Percentiles rank a stretch among this genome's conserved stretches.
phyloP scores from a whole-genome alignment of 2,888 invertebrate genomes.

The Ochropleura plecta region DNA sequence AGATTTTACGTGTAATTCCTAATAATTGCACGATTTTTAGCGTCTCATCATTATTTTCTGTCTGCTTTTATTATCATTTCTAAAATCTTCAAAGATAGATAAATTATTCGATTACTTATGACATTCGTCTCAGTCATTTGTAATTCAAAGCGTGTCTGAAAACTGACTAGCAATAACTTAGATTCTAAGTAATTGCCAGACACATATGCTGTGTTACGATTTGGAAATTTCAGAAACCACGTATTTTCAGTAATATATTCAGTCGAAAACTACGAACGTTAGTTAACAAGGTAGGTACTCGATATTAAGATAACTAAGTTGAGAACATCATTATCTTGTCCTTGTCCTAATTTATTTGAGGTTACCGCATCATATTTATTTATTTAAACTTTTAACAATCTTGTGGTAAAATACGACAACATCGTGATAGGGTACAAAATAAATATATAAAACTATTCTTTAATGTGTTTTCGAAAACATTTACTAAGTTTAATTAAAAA shows the following conservation, averaged over 20 bases:
- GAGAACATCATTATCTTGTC: not conserved
- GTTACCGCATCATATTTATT: not conserved
- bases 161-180: constrained; percentile 23
- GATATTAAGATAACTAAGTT: not conserved
- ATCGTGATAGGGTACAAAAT: too few species aligned
- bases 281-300: not conserved
- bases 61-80: not conserved
- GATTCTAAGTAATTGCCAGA: constrained; percentile 20
- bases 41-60: not conserved
- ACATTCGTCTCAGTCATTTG: constrained; percentile 8
- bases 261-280: not conserved
- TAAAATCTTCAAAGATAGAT: not conserved
- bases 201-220: not conserved
- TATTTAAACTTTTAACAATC: too few species aligned
- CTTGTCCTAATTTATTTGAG: not conserved
- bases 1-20: not conserved
- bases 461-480: too few species aligned
- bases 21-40: not conserved
- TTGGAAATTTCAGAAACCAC: not conserved
- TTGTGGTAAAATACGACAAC: too few species aligned
- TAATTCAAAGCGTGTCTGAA: constrained; percentile 23
- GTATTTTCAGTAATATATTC: constrained; percentile 4
- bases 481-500: too few species aligned
- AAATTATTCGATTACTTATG: constrained; percentile 10
- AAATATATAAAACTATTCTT: too few species aligned